Conservation (phyloP, 2,113 vertebrate species). For the Phylloscopus trochiloides region DNA sequence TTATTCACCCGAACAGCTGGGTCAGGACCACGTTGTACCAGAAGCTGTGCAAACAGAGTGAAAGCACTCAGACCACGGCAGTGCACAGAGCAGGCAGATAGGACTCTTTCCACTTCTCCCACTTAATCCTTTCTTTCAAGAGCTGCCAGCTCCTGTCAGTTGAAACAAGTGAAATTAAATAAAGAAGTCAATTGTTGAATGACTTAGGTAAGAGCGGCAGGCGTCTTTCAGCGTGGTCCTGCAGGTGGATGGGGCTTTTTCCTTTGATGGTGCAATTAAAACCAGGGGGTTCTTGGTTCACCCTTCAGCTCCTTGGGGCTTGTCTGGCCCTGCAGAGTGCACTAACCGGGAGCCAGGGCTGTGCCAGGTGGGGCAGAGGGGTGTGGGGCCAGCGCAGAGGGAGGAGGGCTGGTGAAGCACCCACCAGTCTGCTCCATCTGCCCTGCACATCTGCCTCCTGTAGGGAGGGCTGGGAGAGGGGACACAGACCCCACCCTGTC, state of each 20-base stretch:
- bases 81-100: conserved; percentile 15
- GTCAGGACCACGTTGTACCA: conserved; percentile 32
- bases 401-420: not conserved
- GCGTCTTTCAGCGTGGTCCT: not conserved
- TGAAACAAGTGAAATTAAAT: conserved; percentile 26
- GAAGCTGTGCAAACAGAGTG: conserved; percentile 25
- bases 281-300: not conserved
- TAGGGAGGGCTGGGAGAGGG: not conserved
- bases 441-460: fast-evolving
- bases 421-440: fast-evolving
- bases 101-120: not conserved
- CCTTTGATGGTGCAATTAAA: not conserved
- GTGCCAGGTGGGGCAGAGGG: not conserved
- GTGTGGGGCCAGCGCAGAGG: not conserved
- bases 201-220: not conserved
- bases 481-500: fast-evolving
- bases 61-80: not conserved
- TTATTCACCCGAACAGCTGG: not conserved
- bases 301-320: not conserved
- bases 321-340: not conserved
- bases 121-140: conserved; percentile 47
- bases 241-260: not conserved
- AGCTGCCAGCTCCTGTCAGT: conserved; percentile 7
- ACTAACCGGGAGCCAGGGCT: fast-evolving
- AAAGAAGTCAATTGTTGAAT: not conserved